Evolutionary conservation across 2,797 vertebrate species (phyloP), one percentile per base, ranked within the genome.

Genomic region (Coilia nasus): DNA sequence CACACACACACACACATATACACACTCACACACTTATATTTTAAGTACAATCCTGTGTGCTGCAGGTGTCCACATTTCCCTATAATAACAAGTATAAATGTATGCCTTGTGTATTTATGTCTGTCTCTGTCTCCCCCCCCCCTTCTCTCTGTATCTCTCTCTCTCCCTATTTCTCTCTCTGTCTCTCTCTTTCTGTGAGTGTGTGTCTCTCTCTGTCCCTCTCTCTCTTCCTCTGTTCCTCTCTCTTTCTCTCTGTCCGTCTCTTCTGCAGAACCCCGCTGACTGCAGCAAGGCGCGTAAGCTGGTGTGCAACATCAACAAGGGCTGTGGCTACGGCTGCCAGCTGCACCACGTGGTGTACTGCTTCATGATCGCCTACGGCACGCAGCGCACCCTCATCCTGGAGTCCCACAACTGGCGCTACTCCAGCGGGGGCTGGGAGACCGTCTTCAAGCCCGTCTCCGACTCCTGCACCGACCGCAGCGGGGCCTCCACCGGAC

Each of bases 221-320:
- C 5, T 41, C 35, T 41, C 2, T 5, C 35, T 41, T 5, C 5
- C 35, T 41, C 35, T 41, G 2, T 41, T 5, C 5, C 35, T 62
- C n/a, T 9, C n/a, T n/a, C 57, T 60, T 3, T 60, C 19, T n/a
- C 19, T 60, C 3, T 60, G 62, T 71, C 10, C 4, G 12, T 71
- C 25, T 28, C 25, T 71, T 7, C 10, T 81, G 6, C 87, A 99
- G 98, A 99, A 99, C 92, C 98, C 98, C 17, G 94, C 96, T 91
- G 98, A 99, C 87, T 99, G 98, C 95, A 97, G 97, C 93, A 98
- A 98, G 94, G 98, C 98, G 0, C 97, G 96, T 88, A 99, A 99
- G 90, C 95, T 99, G n/a, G 97, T 99, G 87, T 99, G 98, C 84
- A 99, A 99, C 93, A 99, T 99, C 93, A 99, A 99, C 94, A 99